Conservation (phyloP, 1,140 invertebrate species). For the Tetragonula clypearis region DNA sequence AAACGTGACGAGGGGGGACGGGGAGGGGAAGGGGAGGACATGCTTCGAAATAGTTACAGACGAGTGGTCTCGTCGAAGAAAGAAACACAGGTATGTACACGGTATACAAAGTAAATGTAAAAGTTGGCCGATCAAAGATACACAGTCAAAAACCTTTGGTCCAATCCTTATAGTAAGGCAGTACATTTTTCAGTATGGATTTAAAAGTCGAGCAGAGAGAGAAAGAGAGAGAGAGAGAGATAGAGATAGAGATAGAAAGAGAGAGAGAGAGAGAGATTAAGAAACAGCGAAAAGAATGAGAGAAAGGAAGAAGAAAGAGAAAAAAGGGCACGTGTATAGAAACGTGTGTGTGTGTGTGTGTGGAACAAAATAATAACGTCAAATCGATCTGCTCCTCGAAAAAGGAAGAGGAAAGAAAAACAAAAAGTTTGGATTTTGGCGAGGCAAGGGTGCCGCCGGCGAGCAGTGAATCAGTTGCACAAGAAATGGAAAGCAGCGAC, state of each 20-base stretch:
- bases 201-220: constrained; percentile 36
- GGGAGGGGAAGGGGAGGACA: not conserved
- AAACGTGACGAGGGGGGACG: too few species aligned
- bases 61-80: constrained; percentile 28
- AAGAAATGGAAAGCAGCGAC: constrained; percentile 18
- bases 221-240: constrained; percentile 35
- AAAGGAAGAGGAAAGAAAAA: not conserved
- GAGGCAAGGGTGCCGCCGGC: constrained; percentile 37
- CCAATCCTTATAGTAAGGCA: constrained; percentile 82
- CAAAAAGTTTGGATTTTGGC: constrained; percentile 22
- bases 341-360: not conserved
- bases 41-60: constrained; percentile 30
- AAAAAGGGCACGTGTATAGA: constrained; percentile 15
- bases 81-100: constrained; percentile 38
- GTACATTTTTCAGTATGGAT: constrained; percentile 54
- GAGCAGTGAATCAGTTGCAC: constrained; percentile 9
- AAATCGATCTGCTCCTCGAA: constrained; percentile 14
- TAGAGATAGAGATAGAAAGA: constrained; percentile 39
- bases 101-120: constrained; percentile 38
- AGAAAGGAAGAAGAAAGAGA: constrained; percentile 56
- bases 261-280: constrained; percentile 52
- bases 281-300: constrained; percentile 59
- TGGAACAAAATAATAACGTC: not conserved
- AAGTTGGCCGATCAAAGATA: constrained; percentile 75
- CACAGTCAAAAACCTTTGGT: constrained; percentile 79